Evolutionary conservation across 2,888 invertebrate species (phyloP), one percentile per base, ranked within the genome.

Genomic region (Carterocephalus palaemon): DNA sequence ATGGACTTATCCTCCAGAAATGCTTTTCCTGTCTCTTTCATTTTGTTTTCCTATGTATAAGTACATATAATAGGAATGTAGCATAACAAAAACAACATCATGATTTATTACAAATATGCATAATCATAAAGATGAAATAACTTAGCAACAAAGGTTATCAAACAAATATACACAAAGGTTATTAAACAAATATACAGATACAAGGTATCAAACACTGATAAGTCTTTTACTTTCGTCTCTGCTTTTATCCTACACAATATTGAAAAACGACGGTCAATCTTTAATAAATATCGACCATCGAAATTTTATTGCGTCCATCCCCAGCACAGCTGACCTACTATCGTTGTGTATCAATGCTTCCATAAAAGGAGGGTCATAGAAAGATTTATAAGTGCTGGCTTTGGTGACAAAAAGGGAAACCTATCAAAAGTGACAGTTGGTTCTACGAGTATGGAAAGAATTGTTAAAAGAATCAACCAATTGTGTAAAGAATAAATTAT

Each of bases 341-440:
- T 67, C 64, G 56, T 48, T 62, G 60, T 65, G 66, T 66, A 69
- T 70, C 68, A 67, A 50, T 56, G 53, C 54, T 62, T 60, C 67
- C 61, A 70, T 65, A 66, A 67, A n/a, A 63, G 67, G 70, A 74
- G 76, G 77, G 76, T 75, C 76, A 75, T 71, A 61, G 59, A 56
- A 59, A 72, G 74, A 78, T 79, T 77, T 79, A 76, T 75, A 69
- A 63, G 64, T 65, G 56, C 54, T 58, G 59, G 67, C 72, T 68
- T 64, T 59, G 49, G 64, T 76, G 75, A 77, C 68, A 67, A 70
- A 77, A 61, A 61, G 62, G 60, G 65, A 50, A 59, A 68, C 65
- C 58, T 70, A 74, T 70, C 60, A 65, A 67, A 64, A 52, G 64
- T 56, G 75, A 76, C 74, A 64, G 65, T 54, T 55, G 55, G 50